Conservation (phyloP, 2,888 invertebrate genomes). For the Tricholauxania praeusta region DNA sequence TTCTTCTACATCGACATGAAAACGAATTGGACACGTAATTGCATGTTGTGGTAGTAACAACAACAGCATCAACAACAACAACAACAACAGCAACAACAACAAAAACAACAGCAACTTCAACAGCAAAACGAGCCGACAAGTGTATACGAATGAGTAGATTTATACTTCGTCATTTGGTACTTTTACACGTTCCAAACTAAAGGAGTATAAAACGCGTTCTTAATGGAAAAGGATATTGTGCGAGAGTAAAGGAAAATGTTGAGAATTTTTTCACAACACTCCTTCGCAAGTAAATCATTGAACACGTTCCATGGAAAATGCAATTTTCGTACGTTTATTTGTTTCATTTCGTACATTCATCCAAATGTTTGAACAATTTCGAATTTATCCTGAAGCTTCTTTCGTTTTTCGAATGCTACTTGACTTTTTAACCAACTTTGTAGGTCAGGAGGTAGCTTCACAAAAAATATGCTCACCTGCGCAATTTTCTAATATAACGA, state of each 20-base stretch:
- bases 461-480: no score
- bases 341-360: not conserved
- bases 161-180: slow-evolving; percentile 15
- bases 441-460: no score
- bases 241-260: not conserved
- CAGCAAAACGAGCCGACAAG: slow-evolving; percentile 6
- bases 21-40: slow-evolving; percentile 37
- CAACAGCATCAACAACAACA: not conserved
- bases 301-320: slow-evolving; percentile 58
- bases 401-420: no score
- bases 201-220: no score
- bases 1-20: slow-evolving; percentile 31
- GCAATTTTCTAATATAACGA: no score
- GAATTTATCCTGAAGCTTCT: no score
- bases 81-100: not conserved
- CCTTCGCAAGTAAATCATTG: slow-evolving; percentile 48
- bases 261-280: not conserved
- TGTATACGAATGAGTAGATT: slow-evolving; percentile 12
- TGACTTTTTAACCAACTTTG: no score
- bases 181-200: not conserved
- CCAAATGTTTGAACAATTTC: no score
- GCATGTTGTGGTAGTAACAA: slow-evolving; percentile 23
- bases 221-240: no score
- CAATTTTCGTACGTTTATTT: slow-evolving; percentile 55
- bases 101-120: not conserved